Percentiles rank a stretch among this genome's conserved stretches.
phyloP scores from a whole-genome alignment of 2,888 invertebrate genomes.

The Nomada fabriciana region DNA sequence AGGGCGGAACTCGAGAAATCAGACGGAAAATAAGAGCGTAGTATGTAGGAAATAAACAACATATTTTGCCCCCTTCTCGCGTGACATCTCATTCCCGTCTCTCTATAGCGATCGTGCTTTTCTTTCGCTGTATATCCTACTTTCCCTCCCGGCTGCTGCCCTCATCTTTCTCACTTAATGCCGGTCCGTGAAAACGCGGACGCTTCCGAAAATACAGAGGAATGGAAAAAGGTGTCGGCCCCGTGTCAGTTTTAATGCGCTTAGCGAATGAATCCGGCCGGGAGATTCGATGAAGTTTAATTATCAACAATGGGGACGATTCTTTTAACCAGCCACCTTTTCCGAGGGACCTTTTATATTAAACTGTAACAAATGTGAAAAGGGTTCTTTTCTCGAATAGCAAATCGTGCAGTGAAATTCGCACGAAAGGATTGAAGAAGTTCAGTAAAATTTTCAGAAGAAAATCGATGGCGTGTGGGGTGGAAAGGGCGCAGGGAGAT shows the following conservation, averaged over 20 bases:
- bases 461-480: slow-evolving; percentile 10
- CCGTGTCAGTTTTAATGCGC: slow-evolving; percentile 12
- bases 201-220: slow-evolving; percentile 21
- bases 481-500: background rate
- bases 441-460: slow-evolving; percentile 12
- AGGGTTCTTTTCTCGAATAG: no score
- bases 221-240: slow-evolving; percentile 15
- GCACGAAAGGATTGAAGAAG: background rate
- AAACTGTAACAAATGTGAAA: no score
- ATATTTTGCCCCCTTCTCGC: slow-evolving; percentile 12
- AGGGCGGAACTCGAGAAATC: slow-evolving; percentile 26
- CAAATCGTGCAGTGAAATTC: no score
- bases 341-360: no score
- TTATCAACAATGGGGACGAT: slow-evolving; percentile 4
- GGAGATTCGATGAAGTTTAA: slow-evolving; percentile 1
- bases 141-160: slow-evolving; percentile 12
- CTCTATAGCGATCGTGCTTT: slow-evolving; percentile 19
- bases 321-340: background rate
- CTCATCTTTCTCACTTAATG: slow-evolving; percentile 48
- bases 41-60: slow-evolving; percentile 36
- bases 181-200: background rate
- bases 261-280: background rate
- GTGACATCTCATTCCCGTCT: slow-evolving; percentile 24
- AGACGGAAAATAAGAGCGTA: slow-evolving; percentile 10
- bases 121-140: slow-evolving; percentile 32